Base-by-base conservation (phyloP, 2,113 vertebrate species). In the Brachirus orientalis region DNA sequence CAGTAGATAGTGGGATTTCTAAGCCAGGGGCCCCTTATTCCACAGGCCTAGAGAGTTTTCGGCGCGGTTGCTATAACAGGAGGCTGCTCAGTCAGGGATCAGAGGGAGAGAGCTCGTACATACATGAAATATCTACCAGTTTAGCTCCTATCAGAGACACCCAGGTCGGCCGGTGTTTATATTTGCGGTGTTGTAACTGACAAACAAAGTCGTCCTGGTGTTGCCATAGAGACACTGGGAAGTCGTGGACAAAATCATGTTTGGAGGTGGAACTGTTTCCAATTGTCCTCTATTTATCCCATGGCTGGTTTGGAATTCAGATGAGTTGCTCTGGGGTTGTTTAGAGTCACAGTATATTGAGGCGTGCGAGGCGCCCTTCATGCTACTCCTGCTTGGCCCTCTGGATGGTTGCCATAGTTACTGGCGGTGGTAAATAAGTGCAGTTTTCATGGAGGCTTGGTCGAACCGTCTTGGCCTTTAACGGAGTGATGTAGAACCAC, bases 241-340 rank as follows among this genome's bases (percentile, higher is more conserved):
- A 73, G 79, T 78, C 40, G 44, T 35, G 61, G 62, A 63, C 79
- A 72, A 67, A 77, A 82, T 86, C 77, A 61, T 48, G 28, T 4
- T 62, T 71, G 73, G 67, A 87, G 69, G 79, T 78, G 84, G 85
- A 85, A 86, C 64, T 85, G 65, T 82, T 84, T 68, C 84, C 75
- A 80, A 84, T 86, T 85, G 87, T 89, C 83, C 67, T 55, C 79
- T 36, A 72, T 86, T 86, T 78, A 86, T 86, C 81, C 73, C 54
- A 51, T 69, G 88, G 86, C 89, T 72, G 87, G 83, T 88, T 84
- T 82, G 89, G 91, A 92, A 93, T 93, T 87, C 83, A 85, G 90
- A 93, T 89, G 84, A 90, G 90, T 82, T 81, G 88, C 87, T 91
- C 88, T 81, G 80, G 84, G 79, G 86, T 72, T 85, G 85, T 91